These are phyloP conservation scores for Hanleya hanleyi DNA, from an alignment of 2,888 invertebrate species.

Conservation along the genomic window DNA sequence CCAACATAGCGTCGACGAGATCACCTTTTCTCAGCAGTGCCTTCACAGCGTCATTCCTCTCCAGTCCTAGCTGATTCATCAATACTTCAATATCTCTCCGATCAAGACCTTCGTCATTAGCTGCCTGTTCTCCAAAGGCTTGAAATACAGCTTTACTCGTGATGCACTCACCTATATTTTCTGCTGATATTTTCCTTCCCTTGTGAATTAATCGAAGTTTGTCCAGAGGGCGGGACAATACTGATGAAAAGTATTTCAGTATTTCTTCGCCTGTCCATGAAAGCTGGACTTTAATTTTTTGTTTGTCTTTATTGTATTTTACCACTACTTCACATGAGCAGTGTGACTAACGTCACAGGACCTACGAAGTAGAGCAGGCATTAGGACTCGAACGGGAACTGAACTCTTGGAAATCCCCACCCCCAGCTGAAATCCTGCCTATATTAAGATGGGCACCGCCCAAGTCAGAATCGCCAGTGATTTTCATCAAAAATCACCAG, in stretches of 20 bases:
- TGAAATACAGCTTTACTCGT: conserved; percentile 54
- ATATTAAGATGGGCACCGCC: too few species aligned
- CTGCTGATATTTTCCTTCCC: conserved; percentile 50
- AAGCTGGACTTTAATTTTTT: conserved; percentile 46
- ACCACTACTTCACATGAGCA: conserved; percentile 46
- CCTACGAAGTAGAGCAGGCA: too few species aligned
- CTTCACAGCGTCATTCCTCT: conserved; percentile 56
- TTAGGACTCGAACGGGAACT: too few species aligned
- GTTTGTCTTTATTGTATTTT: conserved; percentile 54
- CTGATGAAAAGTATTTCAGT: conserved; percentile 46
- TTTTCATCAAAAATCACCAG: too few species aligned
- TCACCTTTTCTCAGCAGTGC: conserved; percentile 47
- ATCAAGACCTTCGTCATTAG: conserved; percentile 51
- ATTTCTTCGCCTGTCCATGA: conserved; percentile 51
- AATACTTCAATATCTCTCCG: conserved; percentile 51
- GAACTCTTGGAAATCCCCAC: too few species aligned
- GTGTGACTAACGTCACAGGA: too few species aligned
- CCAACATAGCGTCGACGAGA: conserved; percentile 61
- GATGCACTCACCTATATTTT: conserved; percentile 40
- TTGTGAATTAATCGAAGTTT: conserved; percentile 62
- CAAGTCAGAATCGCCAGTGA: too few species aligned
- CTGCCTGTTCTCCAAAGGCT: conserved; percentile 56
- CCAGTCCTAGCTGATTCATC: conserved; percentile 56
- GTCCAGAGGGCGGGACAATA: conserved; percentile 53
- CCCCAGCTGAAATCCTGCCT: too few species aligned